Evolutionary conservation across 2,888 invertebrate genomes (phyloP).

Genomic region (Hanleya hanleyi): DNA sequence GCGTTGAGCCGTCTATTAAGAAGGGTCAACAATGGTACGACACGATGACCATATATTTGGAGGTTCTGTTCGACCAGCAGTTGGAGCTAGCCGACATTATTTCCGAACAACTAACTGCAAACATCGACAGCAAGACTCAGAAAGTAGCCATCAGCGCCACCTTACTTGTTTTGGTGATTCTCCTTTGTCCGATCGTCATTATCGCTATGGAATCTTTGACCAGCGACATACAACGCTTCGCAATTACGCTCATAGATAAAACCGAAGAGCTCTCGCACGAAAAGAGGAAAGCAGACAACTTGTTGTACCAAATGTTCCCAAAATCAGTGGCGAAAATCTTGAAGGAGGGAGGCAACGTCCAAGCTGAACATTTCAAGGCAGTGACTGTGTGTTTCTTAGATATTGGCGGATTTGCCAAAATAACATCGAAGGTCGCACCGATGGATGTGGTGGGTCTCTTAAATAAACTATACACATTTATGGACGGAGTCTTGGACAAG

Average conservation of each 20-base stretch:
- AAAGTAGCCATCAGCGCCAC: constrained; percentile 85
- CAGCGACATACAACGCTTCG: constrained; percentile 61
- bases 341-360: constrained; percentile 47
- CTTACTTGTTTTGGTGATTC: constrained; percentile 54
- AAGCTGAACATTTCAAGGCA: constrained; percentile 50
- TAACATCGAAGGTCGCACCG: constrained; percentile 42
- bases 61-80: constrained; percentile 86
- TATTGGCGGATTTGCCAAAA: constrained; percentile 46
- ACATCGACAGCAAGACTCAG: constrained; percentile 82
- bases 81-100: constrained; percentile 81
- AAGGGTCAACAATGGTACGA: constrained; percentile 88
- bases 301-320: constrained; percentile 61
- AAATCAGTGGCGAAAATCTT: constrained; percentile 54
- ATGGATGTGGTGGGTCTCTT: constrained; percentile 50
- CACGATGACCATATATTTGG: constrained; percentile 85
- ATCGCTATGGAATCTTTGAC: constrained; percentile 52
- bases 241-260: constrained; percentile 56
- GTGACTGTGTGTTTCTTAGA: constrained; percentile 49
- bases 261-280: constrained; percentile 52
- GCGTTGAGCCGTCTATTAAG: constrained; percentile 79
- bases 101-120: constrained; percentile 81
- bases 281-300: constrained; percentile 51
- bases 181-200: constrained; percentile 61
- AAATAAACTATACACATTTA: constrained; percentile 47
- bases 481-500: constrained; percentile 46